Evolutionary conservation across 1,140 invertebrate genomes (phyloP).

Genomic region (Zaprionus lachaisei): DNA sequence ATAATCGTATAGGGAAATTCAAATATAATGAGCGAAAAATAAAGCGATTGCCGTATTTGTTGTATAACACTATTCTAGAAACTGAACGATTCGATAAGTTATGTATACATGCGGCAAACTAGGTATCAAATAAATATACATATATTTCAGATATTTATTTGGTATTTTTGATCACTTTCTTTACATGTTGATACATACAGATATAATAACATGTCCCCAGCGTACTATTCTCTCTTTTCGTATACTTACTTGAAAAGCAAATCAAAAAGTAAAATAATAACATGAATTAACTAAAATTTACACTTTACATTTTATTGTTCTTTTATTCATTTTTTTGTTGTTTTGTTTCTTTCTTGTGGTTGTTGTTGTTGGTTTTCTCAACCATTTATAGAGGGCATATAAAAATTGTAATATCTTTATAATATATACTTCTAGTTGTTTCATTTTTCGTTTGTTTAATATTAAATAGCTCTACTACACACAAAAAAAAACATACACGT

Average conservation of each 20-base stretch:
- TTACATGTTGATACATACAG: too few species aligned
- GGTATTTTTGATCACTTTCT: too few species aligned
- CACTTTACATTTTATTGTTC: conserved; percentile 47
- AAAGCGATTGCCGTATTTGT: not conserved
- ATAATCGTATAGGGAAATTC: not conserved
- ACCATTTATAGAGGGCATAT: conserved; percentile 39
- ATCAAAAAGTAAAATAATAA: conserved; percentile 8
- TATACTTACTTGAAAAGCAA: not conserved
- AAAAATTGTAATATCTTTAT: conserved; percentile 64
- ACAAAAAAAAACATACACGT: conserved; percentile 51
- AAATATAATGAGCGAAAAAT: not conserved
- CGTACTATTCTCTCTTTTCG: not conserved
- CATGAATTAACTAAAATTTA: conserved; percentile 18
- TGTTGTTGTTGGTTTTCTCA: conserved; percentile 40
- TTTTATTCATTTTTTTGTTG: conserved; percentile 56
- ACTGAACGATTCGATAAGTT: not conserved
- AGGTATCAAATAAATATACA: not conserved
- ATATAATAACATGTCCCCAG: too few species aligned
- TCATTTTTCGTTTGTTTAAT: conserved; percentile 52
- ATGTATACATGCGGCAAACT: not conserved
- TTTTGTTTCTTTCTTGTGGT: conserved; percentile 61
- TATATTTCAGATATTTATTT: too few species aligned
- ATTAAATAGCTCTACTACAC: conserved; percentile 71
- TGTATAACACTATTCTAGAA: not conserved
- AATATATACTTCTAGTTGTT: conserved; percentile 52